Conservation (phyloP, 2,888 invertebrate species). For the Plagiodera versicolora region DNA sequence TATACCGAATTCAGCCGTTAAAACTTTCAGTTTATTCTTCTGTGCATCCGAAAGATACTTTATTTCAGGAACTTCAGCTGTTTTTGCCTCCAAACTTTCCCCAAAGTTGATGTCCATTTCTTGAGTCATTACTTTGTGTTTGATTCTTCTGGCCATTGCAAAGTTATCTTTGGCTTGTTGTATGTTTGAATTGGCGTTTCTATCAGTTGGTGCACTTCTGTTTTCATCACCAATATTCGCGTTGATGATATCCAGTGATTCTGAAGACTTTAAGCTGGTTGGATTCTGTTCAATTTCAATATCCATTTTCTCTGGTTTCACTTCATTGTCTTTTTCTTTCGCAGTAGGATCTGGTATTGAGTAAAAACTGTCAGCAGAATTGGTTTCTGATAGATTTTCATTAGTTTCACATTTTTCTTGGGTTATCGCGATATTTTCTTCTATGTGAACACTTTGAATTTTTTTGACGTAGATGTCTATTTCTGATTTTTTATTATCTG, state of each 20-base stretch:
- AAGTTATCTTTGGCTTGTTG: slow-evolving; percentile 51
- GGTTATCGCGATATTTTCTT: slow-evolving; percentile 12
- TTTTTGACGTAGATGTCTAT: slow-evolving; percentile 44
- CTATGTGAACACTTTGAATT: slow-evolving; percentile 36
- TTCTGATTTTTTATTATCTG: slow-evolving; percentile 57
- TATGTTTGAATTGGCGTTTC: slow-evolving; percentile 46
- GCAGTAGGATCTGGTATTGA: slow-evolving; percentile 45
- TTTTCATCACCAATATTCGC: slow-evolving; percentile 55
- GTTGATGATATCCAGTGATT: slow-evolving; percentile 60
- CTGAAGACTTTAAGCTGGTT: slow-evolving; percentile 57
- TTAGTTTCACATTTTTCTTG: slow-evolving; percentile 9
- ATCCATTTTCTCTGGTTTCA: slow-evolving; percentile 36
- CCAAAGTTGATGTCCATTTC: slow-evolving; percentile 51
- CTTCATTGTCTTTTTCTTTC: slow-evolving; percentile 45
- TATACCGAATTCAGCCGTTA: slow-evolving; percentile 64
- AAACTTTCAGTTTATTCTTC: slow-evolving; percentile 63
- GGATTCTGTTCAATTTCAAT: slow-evolving; percentile 40
- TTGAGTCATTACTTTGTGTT: slow-evolving; percentile 58
- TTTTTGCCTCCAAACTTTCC: slow-evolving; percentile 47
- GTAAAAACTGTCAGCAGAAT: slow-evolving; percentile 20
- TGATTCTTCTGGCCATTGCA: slow-evolving; percentile 56
- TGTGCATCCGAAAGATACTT: slow-evolving; percentile 62
- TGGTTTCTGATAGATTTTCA: slow-evolving; percentile 10
- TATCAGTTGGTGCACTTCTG: slow-evolving; percentile 36
- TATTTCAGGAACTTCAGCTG: slow-evolving; percentile 34